A percentile compares a stretch with the other conserved stretches of the same genome.
Evolutionary conservation across 2,888 invertebrate genomes (phyloP).

Genomic region (Drepana falcataria): DNA sequence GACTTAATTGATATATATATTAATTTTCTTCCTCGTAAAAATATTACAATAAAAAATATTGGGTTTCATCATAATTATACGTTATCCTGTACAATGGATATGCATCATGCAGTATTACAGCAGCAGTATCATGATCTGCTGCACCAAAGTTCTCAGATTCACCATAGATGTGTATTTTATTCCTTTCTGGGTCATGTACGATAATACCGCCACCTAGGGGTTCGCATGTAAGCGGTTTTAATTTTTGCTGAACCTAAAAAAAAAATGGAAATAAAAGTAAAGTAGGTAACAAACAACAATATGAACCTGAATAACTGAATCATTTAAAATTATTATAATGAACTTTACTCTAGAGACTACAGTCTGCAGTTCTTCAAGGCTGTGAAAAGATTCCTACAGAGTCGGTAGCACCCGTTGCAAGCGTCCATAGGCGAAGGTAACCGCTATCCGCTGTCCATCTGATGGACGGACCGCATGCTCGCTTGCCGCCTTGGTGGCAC

Average conservation of each 20-base stretch:
- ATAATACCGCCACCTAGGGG: conserved; percentile 97
- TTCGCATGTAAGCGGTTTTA: conserved; percentile 82
- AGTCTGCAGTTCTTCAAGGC: too few relatives aligned
- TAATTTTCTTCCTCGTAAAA: too few relatives aligned
- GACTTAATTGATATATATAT: too few relatives aligned
- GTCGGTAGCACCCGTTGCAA: too few relatives aligned
- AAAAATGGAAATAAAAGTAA: not conserved
- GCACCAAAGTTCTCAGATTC: conserved; percentile 95
- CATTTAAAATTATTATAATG: too few relatives aligned
- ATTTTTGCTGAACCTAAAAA: conserved; percentile 57
- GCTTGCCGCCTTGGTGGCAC: too few relatives aligned
- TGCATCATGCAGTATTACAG: conserved; percentile 84
- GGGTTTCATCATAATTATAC: not conserved
- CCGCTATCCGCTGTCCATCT: too few relatives aligned
- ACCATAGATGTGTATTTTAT: conserved; percentile 92
- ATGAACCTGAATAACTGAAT: too few relatives aligned
- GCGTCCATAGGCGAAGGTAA: too few relatives aligned
- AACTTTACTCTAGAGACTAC: too few relatives aligned
- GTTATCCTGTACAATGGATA: conserved; percentile 63
- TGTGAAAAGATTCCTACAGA: too few relatives aligned
- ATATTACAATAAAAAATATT: not conserved
- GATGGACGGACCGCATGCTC: too few relatives aligned
- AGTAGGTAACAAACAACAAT: not conserved
- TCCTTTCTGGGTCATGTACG: conserved; percentile 86
- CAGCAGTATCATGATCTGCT: conserved; percentile 91